phyloP scores from a whole-genome alignment of 1,140 invertebrate genomes.

The Vanessa tameamea region DNA sequence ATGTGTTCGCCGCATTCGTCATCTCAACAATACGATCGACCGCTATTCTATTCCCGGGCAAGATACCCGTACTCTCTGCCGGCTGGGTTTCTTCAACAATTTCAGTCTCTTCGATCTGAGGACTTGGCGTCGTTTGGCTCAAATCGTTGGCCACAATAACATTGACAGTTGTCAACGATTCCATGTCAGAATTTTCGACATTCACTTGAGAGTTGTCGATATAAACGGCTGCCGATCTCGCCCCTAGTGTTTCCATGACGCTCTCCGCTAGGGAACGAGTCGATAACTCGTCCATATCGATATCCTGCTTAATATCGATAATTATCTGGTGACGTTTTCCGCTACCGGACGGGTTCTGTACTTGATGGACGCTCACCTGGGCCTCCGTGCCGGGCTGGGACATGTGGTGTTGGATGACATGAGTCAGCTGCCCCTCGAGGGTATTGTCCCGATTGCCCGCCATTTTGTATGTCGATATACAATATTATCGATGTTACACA shows the following conservation, averaged over 20 bases:
- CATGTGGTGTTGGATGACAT: constrained; percentile 74
- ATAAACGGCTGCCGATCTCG: constrained; percentile 74
- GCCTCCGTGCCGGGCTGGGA: constrained; percentile 65
- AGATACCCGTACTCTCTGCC: constrained; percentile 55
- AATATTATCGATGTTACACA: constrained; percentile 22
- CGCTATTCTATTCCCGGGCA: constrained; percentile 65
- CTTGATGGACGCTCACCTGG: constrained; percentile 75
- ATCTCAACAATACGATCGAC: constrained; percentile 73
- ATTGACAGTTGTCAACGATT: constrained; percentile 75
- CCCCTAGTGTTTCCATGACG: constrained; percentile 79
- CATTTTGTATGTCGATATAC: constrained; percentile 59
- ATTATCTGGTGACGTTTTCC: constrained; percentile 79
- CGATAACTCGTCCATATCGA: constrained; percentile 77
- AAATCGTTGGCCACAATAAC: constrained; percentile 76
- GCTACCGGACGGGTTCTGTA: constrained; percentile 66
- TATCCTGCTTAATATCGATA: constrained; percentile 80
- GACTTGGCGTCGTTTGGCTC: constrained; percentile 52
- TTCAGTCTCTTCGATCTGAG: constrained; percentile 52
- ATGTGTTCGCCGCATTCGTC: constrained; percentile 50
- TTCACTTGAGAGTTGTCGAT: constrained; percentile 71
- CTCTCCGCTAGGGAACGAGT: constrained; percentile 76
- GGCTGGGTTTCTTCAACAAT: constrained; percentile 38
- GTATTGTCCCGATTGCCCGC: constrained; percentile 60
- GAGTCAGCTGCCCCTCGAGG: constrained; percentile 66
- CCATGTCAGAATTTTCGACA: constrained; percentile 67